These are phyloP conservation scores for Berghia stephanieae DNA, from an alignment of 1,140 invertebrate genomes.

Conservation along the genomic window DNA sequence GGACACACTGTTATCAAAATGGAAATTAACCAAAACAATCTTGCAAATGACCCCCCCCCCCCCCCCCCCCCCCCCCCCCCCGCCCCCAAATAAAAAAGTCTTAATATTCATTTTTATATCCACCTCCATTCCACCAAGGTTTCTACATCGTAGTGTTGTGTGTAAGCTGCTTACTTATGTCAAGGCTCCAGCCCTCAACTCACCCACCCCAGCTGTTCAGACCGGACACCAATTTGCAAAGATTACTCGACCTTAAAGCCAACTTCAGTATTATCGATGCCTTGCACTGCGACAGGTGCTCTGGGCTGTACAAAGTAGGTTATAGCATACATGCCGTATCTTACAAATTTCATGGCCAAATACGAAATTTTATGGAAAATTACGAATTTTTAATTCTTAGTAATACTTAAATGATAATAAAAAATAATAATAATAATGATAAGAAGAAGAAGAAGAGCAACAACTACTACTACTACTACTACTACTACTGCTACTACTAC, in stretches of 20 bases:
- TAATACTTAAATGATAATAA: too few relatives aligned
- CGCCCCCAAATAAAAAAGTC: too few relatives aligned
- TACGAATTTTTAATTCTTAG: too few relatives aligned
- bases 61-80: too few relatives aligned
- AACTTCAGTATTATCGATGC: slow-evolving; percentile 53
- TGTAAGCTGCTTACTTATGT: slow-evolving; percentile 43
- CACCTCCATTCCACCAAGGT: slow-evolving; percentile 37
- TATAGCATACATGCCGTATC: neutral
- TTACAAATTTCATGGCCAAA: too few relatives aligned
- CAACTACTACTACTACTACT: too few relatives aligned
- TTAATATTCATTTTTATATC: neutral
- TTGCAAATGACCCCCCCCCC: too few relatives aligned
- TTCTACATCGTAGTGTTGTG: slow-evolving; percentile 47
- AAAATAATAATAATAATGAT: too few relatives aligned
- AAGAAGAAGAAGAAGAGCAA: too few relatives aligned
- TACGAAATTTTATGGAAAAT: too few relatives aligned
- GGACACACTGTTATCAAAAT: too few relatives aligned
- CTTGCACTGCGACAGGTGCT: slow-evolving; percentile 53
- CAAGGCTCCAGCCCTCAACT: slow-evolving; percentile 47
- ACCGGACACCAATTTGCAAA: slow-evolving; percentile 56
- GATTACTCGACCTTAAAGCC: slow-evolving; percentile 57
- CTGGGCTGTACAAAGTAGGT: slow-evolving; percentile 50
- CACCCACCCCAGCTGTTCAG: slow-evolving; percentile 58
- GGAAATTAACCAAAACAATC: too few relatives aligned
- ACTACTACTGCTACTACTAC: neutral